Conservation (phyloP, 2,113 vertebrate species). For the Zosterops borbonicus region DNA sequence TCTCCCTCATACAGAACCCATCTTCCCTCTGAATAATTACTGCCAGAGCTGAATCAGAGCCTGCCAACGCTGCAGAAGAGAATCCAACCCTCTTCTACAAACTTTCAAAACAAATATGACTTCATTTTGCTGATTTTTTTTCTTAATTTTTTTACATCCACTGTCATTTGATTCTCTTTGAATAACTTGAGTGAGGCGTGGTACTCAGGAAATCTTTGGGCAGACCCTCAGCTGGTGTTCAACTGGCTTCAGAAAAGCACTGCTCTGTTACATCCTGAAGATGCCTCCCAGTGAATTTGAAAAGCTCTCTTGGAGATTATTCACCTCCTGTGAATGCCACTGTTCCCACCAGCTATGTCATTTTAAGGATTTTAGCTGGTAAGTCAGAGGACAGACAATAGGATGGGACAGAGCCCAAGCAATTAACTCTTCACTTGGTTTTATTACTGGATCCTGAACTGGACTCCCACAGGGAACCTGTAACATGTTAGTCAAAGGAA, state of each 20-base stretch:
- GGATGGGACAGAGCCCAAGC: background rate
- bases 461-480: conserved; percentile 3
- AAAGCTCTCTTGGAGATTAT: conserved; percentile 42
- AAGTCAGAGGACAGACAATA: background rate
- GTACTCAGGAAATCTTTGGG: background rate
- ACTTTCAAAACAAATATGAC: conserved; percentile 21
- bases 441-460: background rate
- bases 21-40: conserved; percentile 25
- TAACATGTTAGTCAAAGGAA: background rate
- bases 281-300: background rate
- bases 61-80: background rate
- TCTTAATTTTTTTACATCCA: background rate
- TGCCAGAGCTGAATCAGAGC: conserved; percentile 38
- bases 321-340: background rate
- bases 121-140: background rate
- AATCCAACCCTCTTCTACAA: conserved; percentile 14
- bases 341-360: background rate
- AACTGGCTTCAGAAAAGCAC: background rate
- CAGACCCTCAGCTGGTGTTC: background rate
- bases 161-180: background rate
- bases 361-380: background rate
- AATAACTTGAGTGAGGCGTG: background rate
- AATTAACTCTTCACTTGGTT: background rate
- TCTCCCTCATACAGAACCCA: background rate
- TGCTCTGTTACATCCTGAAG: background rate